Base-by-base conservation (phyloP, 2,888 invertebrate genomes). In the Scaptomyza reducta region DNA sequence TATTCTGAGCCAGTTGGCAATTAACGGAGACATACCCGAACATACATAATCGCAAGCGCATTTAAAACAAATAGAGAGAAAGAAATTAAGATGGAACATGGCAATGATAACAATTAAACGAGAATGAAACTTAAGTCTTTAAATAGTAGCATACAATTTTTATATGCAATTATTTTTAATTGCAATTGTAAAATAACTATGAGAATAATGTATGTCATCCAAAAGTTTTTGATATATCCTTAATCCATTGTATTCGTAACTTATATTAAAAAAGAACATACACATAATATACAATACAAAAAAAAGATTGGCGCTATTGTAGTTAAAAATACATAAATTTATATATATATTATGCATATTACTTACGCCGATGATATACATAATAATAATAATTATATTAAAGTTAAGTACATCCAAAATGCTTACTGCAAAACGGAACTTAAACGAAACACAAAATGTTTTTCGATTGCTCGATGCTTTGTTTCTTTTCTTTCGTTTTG, bases 31-130 rank as follows among this genome's bases (percentile, higher is more conserved):
- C 85, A 87, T 88, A 88, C 89, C 89, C 83, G 45, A 87, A 88
- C 9, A 68, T 59, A 88, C 85, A 88, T 88, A 88, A 85, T 88
- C 89, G 73, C 72, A 77, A 79, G 68, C 70, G 89, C 88, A 87
- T 86, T 86, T 88, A 85, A 59, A 55, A 38, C 31, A 53, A 33
- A 38, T 58, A 38, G 50, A 41, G 5, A 18, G 49, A 54, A 31
- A 45, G 44, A 7, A 10, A 31, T 6, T 41, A 50, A 6, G 22
- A 50, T 49, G 27, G 27, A 59, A 25, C 25, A 61, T 67, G 46
- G 69, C 62, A 73, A 79, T 60, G 69, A 74, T 79, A 64, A 80
- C 54, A 64, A 67, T 79, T 77, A 63, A 71, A 70, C 55, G 46
- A 63, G 80, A 10, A 53, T 35, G 65, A 76, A 87, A 86, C 60